phyloP scores from a whole-genome alignment of 1,140 invertebrate genomes.

The Aporrectodea caliginosa region DNA sequence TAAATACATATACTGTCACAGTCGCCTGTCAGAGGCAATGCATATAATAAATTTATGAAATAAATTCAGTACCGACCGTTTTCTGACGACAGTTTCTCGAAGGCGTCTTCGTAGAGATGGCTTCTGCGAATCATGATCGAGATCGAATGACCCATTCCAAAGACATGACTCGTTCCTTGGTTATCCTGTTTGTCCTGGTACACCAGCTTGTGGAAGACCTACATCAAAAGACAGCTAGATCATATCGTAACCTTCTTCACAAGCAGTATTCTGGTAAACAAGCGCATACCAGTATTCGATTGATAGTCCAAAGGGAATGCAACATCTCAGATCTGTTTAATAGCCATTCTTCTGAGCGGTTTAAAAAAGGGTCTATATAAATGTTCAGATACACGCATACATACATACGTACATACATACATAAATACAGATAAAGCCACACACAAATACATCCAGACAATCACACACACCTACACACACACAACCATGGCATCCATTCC shows the following conservation, averaged over 20 bases:
- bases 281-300: background rate
- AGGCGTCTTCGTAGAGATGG: conserved; percentile 95
- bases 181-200: conserved; percentile 68
- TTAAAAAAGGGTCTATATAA: background rate
- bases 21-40: too few relatives aligned
- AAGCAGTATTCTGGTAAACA: too few relatives aligned
- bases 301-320: background rate
- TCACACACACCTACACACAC: too few relatives aligned
- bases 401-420: conserved; percentile 16
- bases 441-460: too few relatives aligned
- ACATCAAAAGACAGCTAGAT: conserved; percentile 29
- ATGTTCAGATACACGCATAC: background rate
- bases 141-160: conserved; percentile 69
- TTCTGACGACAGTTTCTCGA: conserved; percentile 83
- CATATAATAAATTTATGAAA: too few relatives aligned
- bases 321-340: background rate
- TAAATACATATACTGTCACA: too few relatives aligned
- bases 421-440: too few relatives aligned
- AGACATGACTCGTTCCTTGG: conserved; percentile 72
- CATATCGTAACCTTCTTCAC: too few relatives aligned
- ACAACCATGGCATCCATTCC: too few relatives aligned
- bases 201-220: conserved; percentile 75
- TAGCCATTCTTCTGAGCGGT: background rate
- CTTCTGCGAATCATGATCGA: conserved; percentile 78
- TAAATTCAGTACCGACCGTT: too few relatives aligned